Evolutionary conservation across 2,113 vertebrate species (phyloP), one percentile per base, ranked within the genome.

Genomic region (Lampris incognitus): DNA sequence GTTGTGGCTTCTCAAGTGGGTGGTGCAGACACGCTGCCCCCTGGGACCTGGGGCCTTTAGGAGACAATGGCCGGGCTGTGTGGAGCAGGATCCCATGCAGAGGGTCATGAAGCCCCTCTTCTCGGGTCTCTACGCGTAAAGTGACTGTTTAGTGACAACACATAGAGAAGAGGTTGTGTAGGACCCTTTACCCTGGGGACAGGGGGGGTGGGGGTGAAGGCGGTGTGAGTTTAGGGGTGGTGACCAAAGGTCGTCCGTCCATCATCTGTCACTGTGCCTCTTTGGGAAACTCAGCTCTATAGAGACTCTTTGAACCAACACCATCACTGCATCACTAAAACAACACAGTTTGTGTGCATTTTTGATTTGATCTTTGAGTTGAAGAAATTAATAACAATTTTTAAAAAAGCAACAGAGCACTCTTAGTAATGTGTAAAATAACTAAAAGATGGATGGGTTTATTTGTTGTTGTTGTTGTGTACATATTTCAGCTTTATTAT

Each of bases 1-100:
- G 92, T 90, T 92, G 88, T 90, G 83, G 72, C 75, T 76, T 89
- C 76, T 93, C 70, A 87, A 95, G 93, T 92, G 92, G 92, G 93
- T 94, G 93, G 83, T 87, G 85, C 61, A 61, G 88, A 92, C 87
- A 85, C 81, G 78, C 74, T 90, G 85, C 78, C 86, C 84, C 83
- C 80, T 6, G 82, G 88, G 89, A 84, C 85, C 73, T 1, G 2
- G 67, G 79, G 82, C 75, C 82, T 79, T 54, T 2, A 8, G 74
- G 78, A 85, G 88, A 94, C 92, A 94, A 93, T 90, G 70, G 83
- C 44, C 1, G 0, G 69, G 78, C 84, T 91, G 85, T 89, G 82
- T 87, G 82, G 88, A 80, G 82, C 59, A 2, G 65, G 82, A 76
- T 54, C 59, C 63, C 81, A 76, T 84, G 82, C 62, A 6, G 48